Evolutionary conservation across 2,797 vertebrate genomes (phyloP).

Genomic region (Botia almorhae): DNA sequence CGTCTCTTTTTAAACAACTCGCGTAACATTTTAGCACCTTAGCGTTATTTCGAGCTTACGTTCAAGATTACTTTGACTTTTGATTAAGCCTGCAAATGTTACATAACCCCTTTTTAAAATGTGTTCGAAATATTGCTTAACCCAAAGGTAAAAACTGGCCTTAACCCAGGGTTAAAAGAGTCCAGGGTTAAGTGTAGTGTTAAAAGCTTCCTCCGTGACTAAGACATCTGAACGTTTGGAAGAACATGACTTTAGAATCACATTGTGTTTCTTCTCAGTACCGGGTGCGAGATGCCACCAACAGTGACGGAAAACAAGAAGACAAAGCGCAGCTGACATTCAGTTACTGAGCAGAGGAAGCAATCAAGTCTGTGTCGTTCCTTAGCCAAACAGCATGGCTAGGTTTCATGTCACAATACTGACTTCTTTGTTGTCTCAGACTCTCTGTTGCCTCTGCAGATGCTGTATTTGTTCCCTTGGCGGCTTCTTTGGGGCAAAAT

Average conservation of each 20-base stretch:
- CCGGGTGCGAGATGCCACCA: constrained; percentile 25
- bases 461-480: constrained; percentile 30
- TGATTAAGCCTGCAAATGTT: too few species aligned
- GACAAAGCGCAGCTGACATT: constrained; percentile 47
- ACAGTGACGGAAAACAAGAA: constrained; percentile 27
- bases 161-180: background rate
- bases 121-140: background rate
- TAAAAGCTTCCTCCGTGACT: background rate
- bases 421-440: constrained; percentile 51
- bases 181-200: background rate
- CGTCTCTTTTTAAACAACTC: background rate
- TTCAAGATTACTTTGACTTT: too few species aligned
- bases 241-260: constrained; percentile 11
- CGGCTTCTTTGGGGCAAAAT: constrained; percentile 29
- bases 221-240: background rate
- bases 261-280: constrained; percentile 3
- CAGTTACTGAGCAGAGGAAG: constrained; percentile 43
- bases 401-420: constrained; percentile 57
- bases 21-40: background rate
- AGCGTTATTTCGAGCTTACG: background rate
- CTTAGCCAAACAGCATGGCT: constrained; percentile 51
- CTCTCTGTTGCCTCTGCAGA: constrained; percentile 35
- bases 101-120: too few species aligned
- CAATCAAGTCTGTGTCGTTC: constrained; percentile 38
- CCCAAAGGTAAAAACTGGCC: background rate